A percentile compares a stretch with the other conserved stretches of the same genome.
These are phyloP conservation scores for Cosmia pyralina DNA, from an alignment of 2,888 invertebrate genomes.

Conservation along the genomic window DNA sequence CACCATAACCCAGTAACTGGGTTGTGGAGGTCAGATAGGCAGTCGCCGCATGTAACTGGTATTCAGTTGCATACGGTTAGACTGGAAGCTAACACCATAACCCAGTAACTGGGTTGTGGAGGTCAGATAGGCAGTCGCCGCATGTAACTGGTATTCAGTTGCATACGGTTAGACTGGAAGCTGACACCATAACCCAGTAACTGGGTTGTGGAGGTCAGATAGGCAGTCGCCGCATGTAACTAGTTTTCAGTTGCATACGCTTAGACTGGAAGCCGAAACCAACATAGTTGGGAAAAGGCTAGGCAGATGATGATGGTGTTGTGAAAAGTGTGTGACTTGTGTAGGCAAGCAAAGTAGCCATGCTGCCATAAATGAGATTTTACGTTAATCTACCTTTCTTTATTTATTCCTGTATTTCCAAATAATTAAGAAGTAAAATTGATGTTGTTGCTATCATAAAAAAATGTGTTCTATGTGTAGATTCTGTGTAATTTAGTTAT, in stretches of 20 bases:
- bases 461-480: slow-evolving; percentile 25
- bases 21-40: background rate
- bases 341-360: no score
- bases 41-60: no score
- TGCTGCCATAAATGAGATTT: background rate
- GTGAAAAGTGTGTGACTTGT: no score
- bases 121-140: background rate
- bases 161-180: background rate
- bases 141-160: no score
- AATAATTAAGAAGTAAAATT: slow-evolving; percentile 8
- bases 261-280: background rate
- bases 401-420: background rate
- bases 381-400: slow-evolving; percentile 6
- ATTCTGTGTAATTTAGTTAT: slow-evolving; percentile 11
- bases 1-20: background rate
- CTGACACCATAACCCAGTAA: background rate
- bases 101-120: background rate
- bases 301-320: no score
- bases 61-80: no score
- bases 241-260: no score
- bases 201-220: background rate
- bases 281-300: no score
- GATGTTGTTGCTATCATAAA: slow-evolving; percentile 22
- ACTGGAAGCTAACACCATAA: no score
- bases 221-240: no score